Evolutionary conservation across 2,797 vertebrate genomes (phyloP).

Genomic region (Simalia tracyae): DNA sequence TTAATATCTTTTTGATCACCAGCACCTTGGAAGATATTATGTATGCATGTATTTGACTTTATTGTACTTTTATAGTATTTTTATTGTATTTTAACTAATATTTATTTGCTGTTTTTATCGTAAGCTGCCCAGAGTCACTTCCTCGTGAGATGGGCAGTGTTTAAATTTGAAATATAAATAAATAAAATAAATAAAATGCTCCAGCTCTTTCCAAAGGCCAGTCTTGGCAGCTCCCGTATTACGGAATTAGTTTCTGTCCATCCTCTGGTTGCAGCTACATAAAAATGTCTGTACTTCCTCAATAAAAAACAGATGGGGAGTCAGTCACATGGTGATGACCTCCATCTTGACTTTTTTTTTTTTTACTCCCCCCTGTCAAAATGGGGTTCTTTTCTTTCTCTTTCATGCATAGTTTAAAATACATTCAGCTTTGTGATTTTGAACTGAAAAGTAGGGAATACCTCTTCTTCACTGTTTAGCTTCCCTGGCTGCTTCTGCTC

Average conservation of each 20-base stretch:
- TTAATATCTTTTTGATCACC: too few relatives aligned
- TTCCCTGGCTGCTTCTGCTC: neutral
- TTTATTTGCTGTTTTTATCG: too few relatives aligned
- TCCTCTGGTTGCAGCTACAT: neutral
- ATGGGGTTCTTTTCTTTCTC: neutral
- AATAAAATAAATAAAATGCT: neutral
- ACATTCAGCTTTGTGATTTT: neutral
- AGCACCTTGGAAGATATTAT: too few relatives aligned
- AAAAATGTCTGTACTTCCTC: neutral
- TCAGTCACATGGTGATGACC: neutral
- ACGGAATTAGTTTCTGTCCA: neutral
- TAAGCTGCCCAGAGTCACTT: too few relatives aligned
- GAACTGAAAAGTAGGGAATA: neutral
- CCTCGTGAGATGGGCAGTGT: too few relatives aligned
- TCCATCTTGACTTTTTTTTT: neutral
- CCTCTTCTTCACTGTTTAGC: neutral
- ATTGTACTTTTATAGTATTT: too few relatives aligned
- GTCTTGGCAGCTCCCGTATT: neutral
- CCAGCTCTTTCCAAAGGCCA: neutral
- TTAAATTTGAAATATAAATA: too few relatives aligned
- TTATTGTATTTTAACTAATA: too few relatives aligned
- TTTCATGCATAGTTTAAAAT: neutral
- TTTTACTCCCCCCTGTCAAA: neutral
- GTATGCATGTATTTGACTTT: too few relatives aligned
- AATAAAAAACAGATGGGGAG: neutral